Base-by-base conservation (phyloP, 2,113 vertebrate genomes). In the Ophiodon elongatus region DNA sequence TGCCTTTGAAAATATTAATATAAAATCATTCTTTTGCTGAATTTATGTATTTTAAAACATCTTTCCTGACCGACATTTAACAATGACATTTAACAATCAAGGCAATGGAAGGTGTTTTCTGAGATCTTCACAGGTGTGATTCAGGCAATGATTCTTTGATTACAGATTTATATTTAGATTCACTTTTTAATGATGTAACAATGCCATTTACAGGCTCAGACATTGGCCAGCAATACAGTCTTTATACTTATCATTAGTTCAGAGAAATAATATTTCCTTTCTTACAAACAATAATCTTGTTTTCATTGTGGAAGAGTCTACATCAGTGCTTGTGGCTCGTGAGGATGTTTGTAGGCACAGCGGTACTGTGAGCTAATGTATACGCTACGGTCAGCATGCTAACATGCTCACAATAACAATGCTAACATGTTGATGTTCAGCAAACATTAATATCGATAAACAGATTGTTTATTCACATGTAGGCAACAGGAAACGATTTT, bases 1-100 rank as follows among this genome's bases (percentile, higher is more conserved):
- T 87, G 82, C 84, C 84, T 92, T 91, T 89, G 89, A 92, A 94
- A 94, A 91, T 90, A 91, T 91, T 88, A 92, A 93, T 90, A 88
- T 76, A 73, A 92, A 91, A 91, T 88, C 35, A 54, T 76, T 88
- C 88, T 65, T 80, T 25, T 67, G 64, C 85, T 90, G 91, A 93
- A 93, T 93, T 90, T 77, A 93, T 94, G 92, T 92, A 85, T 94
- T 91, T 91, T 85, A 76, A 92, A 92, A 73, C 57, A 29, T 76
- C 43, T 73, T 60, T 59, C 57, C 39, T n/a, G 80, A 65, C 54
- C 50, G 56, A 89, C 39, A 86, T 59, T 57, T 79, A 82, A 85
- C 86, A 68, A 54, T 87, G 83, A 88, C 33, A 75, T 85, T 86
- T 65, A 84, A 82, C 76, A 80, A 85, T 91, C 75, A 81, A 82